These are phyloP conservation scores for Andrena dorsata DNA, from an alignment of 2,888 invertebrate genomes.

Conservation along the genomic window DNA sequence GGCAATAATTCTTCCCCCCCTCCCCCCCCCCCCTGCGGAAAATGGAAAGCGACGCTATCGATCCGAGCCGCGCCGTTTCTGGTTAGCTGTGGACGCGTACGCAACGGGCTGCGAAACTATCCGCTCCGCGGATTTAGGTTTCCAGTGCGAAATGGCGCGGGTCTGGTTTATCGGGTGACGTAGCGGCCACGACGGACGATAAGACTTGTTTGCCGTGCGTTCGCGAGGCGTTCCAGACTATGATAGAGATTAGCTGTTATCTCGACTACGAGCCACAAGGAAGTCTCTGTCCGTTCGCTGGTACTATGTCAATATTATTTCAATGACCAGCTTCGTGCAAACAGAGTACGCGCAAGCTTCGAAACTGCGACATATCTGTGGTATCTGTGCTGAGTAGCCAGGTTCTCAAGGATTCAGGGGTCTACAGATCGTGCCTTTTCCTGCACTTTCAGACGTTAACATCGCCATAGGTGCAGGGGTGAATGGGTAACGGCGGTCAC, in stretches of 20 bases:
- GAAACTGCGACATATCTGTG: constrained; percentile 25
- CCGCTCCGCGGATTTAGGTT: constrained; percentile 66
- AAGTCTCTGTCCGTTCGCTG: constrained; percentile 71
- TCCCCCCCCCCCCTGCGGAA: background rate
- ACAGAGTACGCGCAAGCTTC: constrained; percentile 18
- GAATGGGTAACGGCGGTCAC: too few relatives aligned
- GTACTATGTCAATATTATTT: constrained; percentile 77
- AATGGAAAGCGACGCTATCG: constrained; percentile 37
- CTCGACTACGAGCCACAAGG: constrained; percentile 73
- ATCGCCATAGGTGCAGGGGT: too few relatives aligned
- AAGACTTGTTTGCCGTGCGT: constrained; percentile 70
- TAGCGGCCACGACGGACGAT: constrained; percentile 57
- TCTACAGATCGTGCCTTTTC: background rate
- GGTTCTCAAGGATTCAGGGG: background rate
- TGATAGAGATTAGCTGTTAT: constrained; percentile 75
- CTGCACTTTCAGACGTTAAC: background rate
- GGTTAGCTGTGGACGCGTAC: background rate
- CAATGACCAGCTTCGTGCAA: constrained; percentile 67
- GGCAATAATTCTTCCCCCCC: constrained; percentile 12
- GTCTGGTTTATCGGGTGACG: constrained; percentile 74
- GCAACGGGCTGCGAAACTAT: constrained; percentile 43
- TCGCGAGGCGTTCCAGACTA: constrained; percentile 71
- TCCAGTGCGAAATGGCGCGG: constrained; percentile 74
- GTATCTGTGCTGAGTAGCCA: background rate
- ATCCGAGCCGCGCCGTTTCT: constrained; percentile 22